Evolutionary conservation across 2,113 vertebrate species (phyloP), one percentile per base, ranked within the genome.

Genomic region (Oenanthe oenanthe): DNA sequence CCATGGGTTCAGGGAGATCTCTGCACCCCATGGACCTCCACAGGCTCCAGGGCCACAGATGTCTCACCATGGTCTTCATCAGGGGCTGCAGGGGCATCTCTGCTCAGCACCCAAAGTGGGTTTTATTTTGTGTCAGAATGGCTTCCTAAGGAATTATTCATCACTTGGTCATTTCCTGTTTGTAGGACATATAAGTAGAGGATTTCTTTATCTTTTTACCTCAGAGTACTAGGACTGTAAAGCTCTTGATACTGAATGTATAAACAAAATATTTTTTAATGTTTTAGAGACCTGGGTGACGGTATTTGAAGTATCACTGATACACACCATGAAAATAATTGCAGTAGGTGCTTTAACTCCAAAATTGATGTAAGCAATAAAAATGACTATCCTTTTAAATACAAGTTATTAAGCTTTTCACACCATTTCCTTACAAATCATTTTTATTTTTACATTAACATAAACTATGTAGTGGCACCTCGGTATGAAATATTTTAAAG

Each of bases 371-470:
- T 40, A 97, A 95, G 78, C 90, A 95, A 88, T 97, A 97, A 97
- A 97, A 96, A 70, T 90, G 2, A 92, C 58, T 85, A 51, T 61
- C 50, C 26, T 93, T 95, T 97, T 95, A 96, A 97, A 96, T 96
- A 84, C 61, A 95, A 75, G 60, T 94, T 94, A 96, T 97, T 97
- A 97, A 95, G 94, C 70, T 97, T 95, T 96, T 97, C 72, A 97
- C 95, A 87, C 3, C 47, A 75, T 95, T 96, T 88, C 70, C 67
- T 96, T 85, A 40, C 80, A 98, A 98, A 97, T 98, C 36, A 97
- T 96, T 97, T 97, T 97, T 95, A 96, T 92, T 97, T 96, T 97
- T 92, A 57, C 34, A 77, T 96, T 94, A 97, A 92, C 93, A 97
- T 91, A 96, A 95, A 82, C 57, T 92, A 68, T 36, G 43, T 40